Conservation (phyloP, 2,888 invertebrate genomes). For the Chalcosyrphus nemorum region DNA sequence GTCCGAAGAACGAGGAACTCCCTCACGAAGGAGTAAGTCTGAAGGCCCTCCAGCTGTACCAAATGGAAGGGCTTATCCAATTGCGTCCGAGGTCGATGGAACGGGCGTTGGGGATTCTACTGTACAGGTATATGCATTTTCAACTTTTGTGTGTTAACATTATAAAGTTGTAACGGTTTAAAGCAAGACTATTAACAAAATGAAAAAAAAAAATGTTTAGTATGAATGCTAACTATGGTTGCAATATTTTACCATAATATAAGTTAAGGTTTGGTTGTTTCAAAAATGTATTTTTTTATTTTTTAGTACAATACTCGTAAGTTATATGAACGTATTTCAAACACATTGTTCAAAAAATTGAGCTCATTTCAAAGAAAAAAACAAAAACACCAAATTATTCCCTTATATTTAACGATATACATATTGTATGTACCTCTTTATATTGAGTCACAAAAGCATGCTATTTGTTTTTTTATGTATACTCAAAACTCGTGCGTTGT, state of each 20-base stretch:
- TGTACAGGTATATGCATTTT: conserved; percentile 79
- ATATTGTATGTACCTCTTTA: too few relatives aligned
- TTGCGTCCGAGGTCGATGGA: conserved; percentile 80
- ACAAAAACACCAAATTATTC: too few relatives aligned
- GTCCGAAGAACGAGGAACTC: conserved; percentile 88
- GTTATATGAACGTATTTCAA: background rate
- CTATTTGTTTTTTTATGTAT: too few relatives aligned
- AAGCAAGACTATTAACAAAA: background rate
- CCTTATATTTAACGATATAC: too few relatives aligned
- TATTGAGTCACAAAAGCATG: too few relatives aligned
- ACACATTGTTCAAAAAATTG: background rate
- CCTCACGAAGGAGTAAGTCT: conserved; percentile 90
- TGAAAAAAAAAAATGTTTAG: background rate
- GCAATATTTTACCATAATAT: background rate
- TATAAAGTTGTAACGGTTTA: conserved; percentile 4
- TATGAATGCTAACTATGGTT: background rate
- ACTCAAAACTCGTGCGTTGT: too few relatives aligned
- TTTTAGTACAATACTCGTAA: background rate
- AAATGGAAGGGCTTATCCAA: conserved; percentile 81
- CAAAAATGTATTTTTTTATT: background rate
- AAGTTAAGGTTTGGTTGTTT: background rate
- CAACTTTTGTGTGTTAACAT: conserved; percentile 17
- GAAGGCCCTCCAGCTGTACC: conserved; percentile 86
- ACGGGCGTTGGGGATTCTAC: conserved; percentile 76
- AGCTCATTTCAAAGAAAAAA: conserved; percentile 4